These are phyloP conservation scores for Leistus spinibarbis DNA, from an alignment of 2,888 invertebrate species.

Conservation along the genomic window DNA sequence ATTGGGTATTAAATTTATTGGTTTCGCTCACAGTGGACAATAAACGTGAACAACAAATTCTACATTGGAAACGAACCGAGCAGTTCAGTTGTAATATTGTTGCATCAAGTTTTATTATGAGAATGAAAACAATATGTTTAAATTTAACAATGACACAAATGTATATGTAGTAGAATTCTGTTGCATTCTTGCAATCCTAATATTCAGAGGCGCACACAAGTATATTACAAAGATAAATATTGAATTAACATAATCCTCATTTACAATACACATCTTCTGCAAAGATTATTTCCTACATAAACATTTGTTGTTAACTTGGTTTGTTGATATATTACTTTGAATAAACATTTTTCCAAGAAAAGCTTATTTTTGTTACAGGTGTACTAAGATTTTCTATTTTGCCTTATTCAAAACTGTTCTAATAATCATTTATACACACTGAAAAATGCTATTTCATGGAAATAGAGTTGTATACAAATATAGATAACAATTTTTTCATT, in stretches of 20 bases:
- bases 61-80: background rate
- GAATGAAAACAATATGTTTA: conserved; percentile 22
- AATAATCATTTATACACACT: background rate
- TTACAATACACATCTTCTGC: background rate
- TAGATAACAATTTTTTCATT: background rate
- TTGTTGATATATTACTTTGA: background rate
- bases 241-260: background rate
- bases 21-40: background rate
- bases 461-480: background rate
- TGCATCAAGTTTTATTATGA: conserved; percentile 3
- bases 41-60: background rate
- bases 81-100: background rate
- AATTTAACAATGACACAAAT: conserved; percentile 13
- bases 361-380: background rate
- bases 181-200: conserved; percentile 6
- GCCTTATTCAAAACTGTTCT: background rate
- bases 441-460: background rate
- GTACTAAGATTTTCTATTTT: background rate
- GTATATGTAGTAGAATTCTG: background rate
- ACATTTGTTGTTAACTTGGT: background rate
- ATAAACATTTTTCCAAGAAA: background rate
- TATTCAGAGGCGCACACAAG: conserved; percentile 1
- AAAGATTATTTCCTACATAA: background rate
- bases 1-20: background rate
- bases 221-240: background rate